phyloP scores from a whole-genome alignment of 2,888 invertebrate species.

The Spilosoma lubricipeda region DNA sequence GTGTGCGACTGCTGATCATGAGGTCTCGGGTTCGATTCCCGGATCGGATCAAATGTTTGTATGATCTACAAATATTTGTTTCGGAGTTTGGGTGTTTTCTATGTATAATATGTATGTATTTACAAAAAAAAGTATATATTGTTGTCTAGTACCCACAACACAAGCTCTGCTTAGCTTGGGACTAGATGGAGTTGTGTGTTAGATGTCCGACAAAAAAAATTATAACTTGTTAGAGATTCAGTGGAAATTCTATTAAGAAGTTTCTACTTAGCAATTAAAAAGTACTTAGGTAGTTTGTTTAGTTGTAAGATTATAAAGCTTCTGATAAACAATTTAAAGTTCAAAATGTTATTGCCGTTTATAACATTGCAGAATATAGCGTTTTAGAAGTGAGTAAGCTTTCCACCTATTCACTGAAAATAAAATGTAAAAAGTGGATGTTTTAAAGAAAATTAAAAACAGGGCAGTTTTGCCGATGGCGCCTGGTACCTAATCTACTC shows the following conservation, averaged over 20 bases:
- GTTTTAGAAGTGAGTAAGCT: conserved; percentile 81
- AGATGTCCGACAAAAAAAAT: too few species aligned
- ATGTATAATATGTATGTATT: too few species aligned
- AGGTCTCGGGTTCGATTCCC: too few species aligned
- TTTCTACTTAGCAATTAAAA: conserved; percentile 75
- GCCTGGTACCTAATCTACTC: conserved; percentile 80
- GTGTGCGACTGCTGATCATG: too few species aligned
- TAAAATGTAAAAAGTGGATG: conserved; percentile 83
- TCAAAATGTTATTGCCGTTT: conserved; percentile 66
- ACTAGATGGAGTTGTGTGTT: too few species aligned
- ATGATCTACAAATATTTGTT: too few species aligned
- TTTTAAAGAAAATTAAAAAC: conserved; percentile 86
- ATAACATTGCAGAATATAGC: conserved; percentile 73
- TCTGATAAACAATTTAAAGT: conserved; percentile 64
- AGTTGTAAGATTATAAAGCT: conserved; percentile 67
- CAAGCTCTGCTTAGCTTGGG: too few species aligned
- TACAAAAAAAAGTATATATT: too few species aligned
- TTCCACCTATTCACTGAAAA: conserved; percentile 81
- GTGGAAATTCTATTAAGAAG: conserved; percentile 60
- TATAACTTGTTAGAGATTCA: conserved; percentile 35
- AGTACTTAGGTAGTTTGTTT: conserved; percentile 63
- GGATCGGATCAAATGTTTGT: too few species aligned
- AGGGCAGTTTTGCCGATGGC: conserved; percentile 84
- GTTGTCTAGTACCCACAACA: too few species aligned
- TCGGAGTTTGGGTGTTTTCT: too few species aligned